Conservation (phyloP, 1,140 invertebrate genomes). For the Medauroidea extradentata region DNA sequence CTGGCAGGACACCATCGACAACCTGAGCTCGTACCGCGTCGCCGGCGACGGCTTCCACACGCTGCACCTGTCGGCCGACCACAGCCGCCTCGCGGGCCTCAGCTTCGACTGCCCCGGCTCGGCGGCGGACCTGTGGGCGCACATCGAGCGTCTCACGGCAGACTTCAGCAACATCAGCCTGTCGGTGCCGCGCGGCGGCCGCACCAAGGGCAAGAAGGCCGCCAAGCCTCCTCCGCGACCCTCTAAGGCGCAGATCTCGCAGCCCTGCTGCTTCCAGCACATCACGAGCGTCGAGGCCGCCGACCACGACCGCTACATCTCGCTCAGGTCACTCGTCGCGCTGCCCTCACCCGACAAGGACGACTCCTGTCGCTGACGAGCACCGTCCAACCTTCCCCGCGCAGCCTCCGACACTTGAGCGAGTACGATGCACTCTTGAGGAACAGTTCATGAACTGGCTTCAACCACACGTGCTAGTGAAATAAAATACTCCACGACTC, state of each 20-base stretch:
- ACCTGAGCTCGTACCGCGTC: constrained; percentile 52
- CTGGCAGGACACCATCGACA: constrained; percentile 80
- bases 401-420: no score
- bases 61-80: constrained; percentile 70
- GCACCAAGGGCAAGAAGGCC: constrained; percentile 54
- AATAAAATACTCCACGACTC: no score
- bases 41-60: constrained; percentile 72
- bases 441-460: no score
- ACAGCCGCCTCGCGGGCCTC: constrained; percentile 56
- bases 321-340: constrained; percentile 56
- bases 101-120: constrained; percentile 73
- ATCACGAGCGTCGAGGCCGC: constrained; percentile 71
- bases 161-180: constrained; percentile 78
- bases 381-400: no score
- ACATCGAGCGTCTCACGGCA: constrained; percentile 65
- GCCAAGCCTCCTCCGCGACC: constrained; percentile 55
- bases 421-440: no score
- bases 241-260: constrained; percentile 77
- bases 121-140: constrained; percentile 63
- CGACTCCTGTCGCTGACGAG: no score
- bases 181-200: constrained; percentile 58
- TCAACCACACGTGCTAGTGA: no score
- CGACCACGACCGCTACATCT: constrained; percentile 62
- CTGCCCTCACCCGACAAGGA: no score
- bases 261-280: constrained; percentile 83